A percentile compares a stretch with the other conserved stretches of the same genome.
Conservation (phyloP, 2,888 invertebrate species). For the Caenorhabditis parvicauda region DNA sequence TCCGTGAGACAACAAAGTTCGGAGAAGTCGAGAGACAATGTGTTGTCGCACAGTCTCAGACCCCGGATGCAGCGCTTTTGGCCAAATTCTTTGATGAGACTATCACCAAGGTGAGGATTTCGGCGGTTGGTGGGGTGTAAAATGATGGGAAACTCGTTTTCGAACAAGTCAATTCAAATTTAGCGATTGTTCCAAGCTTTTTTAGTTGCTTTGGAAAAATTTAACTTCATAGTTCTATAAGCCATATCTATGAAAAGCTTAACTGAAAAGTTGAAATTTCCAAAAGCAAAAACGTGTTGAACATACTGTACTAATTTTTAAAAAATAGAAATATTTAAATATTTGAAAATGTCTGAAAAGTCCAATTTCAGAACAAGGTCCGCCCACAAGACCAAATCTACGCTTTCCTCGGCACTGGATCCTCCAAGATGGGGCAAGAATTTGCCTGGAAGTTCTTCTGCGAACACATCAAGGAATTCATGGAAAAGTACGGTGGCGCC, state of each 20-base stretch:
- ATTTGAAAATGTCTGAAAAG: neutral
- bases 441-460: constrained; percentile 54
- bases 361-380: constrained; percentile 45
- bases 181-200: too few relatives aligned
- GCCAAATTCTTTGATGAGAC: constrained; percentile 49
- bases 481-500: constrained; percentile 50
- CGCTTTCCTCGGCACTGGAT: constrained; percentile 34
- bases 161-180: too few relatives aligned
- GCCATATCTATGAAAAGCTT: neutral
- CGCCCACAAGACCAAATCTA: constrained; percentile 50
- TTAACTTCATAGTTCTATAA: neutral
- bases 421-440: constrained; percentile 38
- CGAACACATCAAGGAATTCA: constrained; percentile 40
- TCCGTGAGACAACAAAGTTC: constrained; percentile 49
- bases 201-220: neutral
- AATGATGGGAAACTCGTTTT: too few relatives aligned
- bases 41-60: constrained; percentile 45
- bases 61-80: constrained; percentile 25
- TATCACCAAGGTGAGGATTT: constrained; percentile 36
- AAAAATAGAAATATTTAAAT: neutral
- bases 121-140: too few relatives aligned
- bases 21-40: constrained; percentile 47
- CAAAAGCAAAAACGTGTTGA: neutral
- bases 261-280: neutral
- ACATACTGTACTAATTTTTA: neutral